Conservation (phyloP, 2,797 vertebrate species). For the Scarus forsteni region DNA sequence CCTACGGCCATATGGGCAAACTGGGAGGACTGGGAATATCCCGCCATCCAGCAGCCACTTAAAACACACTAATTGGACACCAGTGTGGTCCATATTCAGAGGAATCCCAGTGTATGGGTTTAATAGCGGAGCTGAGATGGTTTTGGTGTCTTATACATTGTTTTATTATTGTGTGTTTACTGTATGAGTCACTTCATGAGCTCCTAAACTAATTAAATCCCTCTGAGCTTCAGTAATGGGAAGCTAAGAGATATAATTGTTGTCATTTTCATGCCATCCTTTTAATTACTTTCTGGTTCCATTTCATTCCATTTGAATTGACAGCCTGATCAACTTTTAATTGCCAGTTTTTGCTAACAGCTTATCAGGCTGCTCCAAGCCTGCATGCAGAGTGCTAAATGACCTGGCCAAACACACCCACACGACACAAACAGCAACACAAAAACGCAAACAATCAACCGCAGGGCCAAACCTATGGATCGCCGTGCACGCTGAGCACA, state of each 20-base stretch:
- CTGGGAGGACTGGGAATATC: constrained; percentile 78
- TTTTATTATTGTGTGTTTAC: constrained; percentile 58
- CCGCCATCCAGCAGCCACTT: constrained; percentile 73
- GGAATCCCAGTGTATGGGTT: constrained; percentile 37
- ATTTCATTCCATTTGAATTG: constrained; percentile 88
- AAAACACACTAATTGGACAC: constrained; percentile 83
- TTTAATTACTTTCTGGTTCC: constrained; percentile 90
- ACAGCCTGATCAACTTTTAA: constrained; percentile 88
- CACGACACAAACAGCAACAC: constrained; percentile 29
- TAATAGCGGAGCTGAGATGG: constrained; percentile 23
- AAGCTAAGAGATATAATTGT: constrained; percentile 87
- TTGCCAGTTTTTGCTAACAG: constrained; percentile 83
- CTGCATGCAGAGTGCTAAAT: constrained; percentile 77
- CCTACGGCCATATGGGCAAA: constrained; percentile 80
- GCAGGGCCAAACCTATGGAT: constrained; percentile 46
- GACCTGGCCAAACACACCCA: constrained; percentile 75
- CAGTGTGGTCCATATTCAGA: constrained; percentile 45
- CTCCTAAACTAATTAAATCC: constrained; percentile 83
- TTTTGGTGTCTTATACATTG: constrained; percentile 31
- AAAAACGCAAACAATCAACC: constrained; percentile 34
- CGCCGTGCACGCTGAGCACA: constrained; percentile 19
- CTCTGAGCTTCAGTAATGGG: constrained; percentile 78
- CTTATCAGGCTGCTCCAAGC: constrained; percentile 85
- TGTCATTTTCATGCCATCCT: constrained; percentile 82
- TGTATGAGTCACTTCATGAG: constrained; percentile 67